Percentiles rank a stretch among this genome's conserved stretches.
Evolutionary conservation across 1,140 invertebrate species (phyloP).

Genomic region (Scylla paramamosain): DNA sequence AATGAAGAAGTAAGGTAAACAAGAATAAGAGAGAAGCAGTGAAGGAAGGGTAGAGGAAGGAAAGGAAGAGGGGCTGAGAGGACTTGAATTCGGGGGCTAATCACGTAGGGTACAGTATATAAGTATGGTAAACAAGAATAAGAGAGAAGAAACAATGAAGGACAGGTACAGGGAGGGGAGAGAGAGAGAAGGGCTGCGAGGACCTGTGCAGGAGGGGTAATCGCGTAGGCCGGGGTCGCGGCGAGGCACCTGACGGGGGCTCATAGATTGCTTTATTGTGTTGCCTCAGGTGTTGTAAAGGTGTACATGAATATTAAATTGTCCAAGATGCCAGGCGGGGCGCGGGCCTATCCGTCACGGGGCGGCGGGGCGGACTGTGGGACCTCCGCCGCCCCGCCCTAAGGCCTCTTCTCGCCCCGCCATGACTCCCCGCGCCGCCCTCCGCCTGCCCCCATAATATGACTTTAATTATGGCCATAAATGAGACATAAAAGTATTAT

Average conservation of each 20-base stretch:
- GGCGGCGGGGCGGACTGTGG: neutral
- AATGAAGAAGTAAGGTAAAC: too few relatives aligned
- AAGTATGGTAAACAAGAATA: too few relatives aligned
- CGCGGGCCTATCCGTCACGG: constrained; percentile 52
- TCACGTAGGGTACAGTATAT: too few relatives aligned
- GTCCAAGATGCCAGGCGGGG: constrained; percentile 38
- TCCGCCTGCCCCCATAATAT: constrained; percentile 56
- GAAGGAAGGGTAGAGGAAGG: too few relatives aligned
- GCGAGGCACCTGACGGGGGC: neutral
- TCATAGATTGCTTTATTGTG: constrained; percentile 64
- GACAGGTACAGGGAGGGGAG: too few relatives aligned
- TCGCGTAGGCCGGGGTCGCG: constrained; percentile 40
- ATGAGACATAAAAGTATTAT: constrained; percentile 72
- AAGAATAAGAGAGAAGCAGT: too few relatives aligned
- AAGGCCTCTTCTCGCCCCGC: constrained; percentile 33
- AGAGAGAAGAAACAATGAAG: too few relatives aligned
- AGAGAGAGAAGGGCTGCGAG: too few relatives aligned
- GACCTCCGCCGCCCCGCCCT: neutral
- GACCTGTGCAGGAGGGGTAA: neutral
- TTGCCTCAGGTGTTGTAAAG: constrained; percentile 65
- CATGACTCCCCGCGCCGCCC: neutral
- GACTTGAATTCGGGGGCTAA: too few relatives aligned
- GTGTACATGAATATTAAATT: constrained; percentile 71
- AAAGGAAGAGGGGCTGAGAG: too few relatives aligned
- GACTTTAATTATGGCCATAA: constrained; percentile 75